Conservation (phyloP, 2,888 invertebrate genomes). For the Cosmopolites sordidus region DNA sequence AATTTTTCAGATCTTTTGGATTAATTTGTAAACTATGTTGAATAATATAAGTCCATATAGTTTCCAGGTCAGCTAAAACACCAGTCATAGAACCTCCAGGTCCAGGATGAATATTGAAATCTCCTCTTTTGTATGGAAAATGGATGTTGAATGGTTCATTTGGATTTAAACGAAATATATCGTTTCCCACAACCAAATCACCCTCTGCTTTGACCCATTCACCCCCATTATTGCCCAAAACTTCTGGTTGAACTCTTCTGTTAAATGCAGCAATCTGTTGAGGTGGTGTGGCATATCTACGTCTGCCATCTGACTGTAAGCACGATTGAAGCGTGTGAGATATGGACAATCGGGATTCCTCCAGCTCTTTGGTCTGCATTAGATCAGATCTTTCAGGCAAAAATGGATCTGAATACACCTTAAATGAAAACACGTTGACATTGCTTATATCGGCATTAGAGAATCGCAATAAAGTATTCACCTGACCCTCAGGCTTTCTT, state of each 20-base stretch:
- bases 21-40: conserved; percentile 73
- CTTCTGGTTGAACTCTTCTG: conserved; percentile 69
- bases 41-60: conserved; percentile 83
- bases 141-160: conserved; percentile 76
- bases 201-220: conserved; percentile 62
- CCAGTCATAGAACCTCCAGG: conserved; percentile 83
- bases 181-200: conserved; percentile 71
- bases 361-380: conserved; percentile 71
- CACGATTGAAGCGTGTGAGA: conserved; percentile 84
- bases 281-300: conserved; percentile 73
- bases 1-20: conserved; percentile 64
- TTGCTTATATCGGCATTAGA: neutral
- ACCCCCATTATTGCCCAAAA: conserved; percentile 50
- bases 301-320: conserved; percentile 70
- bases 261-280: conserved; percentile 88
- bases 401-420: conserved; percentile 44
- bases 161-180: conserved; percentile 65
- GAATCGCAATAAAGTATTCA: too few species aligned
- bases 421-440: neutral
- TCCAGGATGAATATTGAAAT: conserved; percentile 77
- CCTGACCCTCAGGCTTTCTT: conserved; percentile 49
- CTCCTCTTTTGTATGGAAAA: conserved; percentile 85
- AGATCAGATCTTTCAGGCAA: conserved; percentile 62
- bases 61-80: conserved; percentile 78
- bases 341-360: conserved; percentile 77